Conservation (phyloP, 2,888 invertebrate species). For the Lymantria monacha region DNA sequence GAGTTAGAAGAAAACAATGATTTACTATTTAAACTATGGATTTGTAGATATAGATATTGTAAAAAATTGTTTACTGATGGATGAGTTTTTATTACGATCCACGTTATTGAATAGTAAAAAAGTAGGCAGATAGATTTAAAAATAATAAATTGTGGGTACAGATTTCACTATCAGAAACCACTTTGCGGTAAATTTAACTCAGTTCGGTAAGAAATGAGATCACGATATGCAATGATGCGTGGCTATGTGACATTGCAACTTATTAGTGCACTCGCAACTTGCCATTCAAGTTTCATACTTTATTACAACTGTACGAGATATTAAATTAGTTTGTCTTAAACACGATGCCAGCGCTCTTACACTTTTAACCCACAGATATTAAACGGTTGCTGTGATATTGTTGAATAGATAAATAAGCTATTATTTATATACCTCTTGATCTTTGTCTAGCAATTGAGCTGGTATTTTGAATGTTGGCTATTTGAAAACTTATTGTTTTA, state of each 20-base stretch:
- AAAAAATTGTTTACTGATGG: no score
- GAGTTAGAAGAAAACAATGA: no score
- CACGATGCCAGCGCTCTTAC: slow-evolving; percentile 24
- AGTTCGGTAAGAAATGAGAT: slow-evolving; percentile 46
- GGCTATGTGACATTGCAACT: slow-evolving; percentile 60
- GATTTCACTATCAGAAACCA: slow-evolving; percentile 5
- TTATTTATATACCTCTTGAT: slow-evolving; percentile 8
- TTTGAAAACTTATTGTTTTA: no score
- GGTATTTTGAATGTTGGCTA: slow-evolving; percentile 4
- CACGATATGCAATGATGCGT: slow-evolving; percentile 49
- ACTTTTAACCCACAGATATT: slow-evolving; percentile 41
- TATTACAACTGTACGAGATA: slow-evolving; percentile 21
- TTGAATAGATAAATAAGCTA: slow-evolving; percentile 29
- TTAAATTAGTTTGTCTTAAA: slow-evolving; percentile 8
- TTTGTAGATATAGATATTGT: neutral
- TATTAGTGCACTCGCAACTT: slow-evolving; percentile 19
- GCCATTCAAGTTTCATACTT: slow-evolving; percentile 13
- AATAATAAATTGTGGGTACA: neutral
- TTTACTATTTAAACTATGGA: neutral
- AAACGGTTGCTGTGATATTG: slow-evolving; percentile 42
- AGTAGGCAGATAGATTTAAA: no score
- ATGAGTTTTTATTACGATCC: neutral
- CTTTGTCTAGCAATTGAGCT: neutral
- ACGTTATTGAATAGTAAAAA: neutral
- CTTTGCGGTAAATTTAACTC: slow-evolving; percentile 19